Evolutionary conservation across 92 coral and sea anemone genomes (phyloP), one percentile per base, ranked within the genome.

Genomic region (Epizoanthus ramosus): DNA sequence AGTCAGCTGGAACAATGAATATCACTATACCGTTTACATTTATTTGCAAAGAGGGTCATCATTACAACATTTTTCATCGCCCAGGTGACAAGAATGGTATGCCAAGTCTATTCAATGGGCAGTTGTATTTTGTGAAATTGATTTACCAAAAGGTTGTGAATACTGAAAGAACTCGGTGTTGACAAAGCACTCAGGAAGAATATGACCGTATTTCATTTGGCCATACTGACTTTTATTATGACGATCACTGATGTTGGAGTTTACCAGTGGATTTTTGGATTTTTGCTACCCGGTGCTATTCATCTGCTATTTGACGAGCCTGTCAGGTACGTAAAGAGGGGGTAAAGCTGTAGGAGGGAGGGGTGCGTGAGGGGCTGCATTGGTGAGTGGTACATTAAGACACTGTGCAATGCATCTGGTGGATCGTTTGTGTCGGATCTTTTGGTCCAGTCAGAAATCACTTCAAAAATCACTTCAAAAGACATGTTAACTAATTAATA

Each of bases 191-290:
- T 93, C n/a, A n/a, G 66, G 73, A 84, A 7, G 91, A 91, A 35
- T 85, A 92, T 57, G 94, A 93, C 73, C 86, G 71, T 5, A 25
- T 91, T 7, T 85, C 91, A 12, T 91, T 93, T 84, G 92, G 91
- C 0, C 82, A 86, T 43, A 37, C 67, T 4, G 1, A 23, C 25
- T 88, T 57, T 72, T 22, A 15, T 0, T 0, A 0, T 9, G 21
- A 50, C 0, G 88, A 91, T 0, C 59, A n/a, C n/a, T n/a, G n/a
- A 79, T 2, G 12, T 2, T 0, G 19, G 23, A 3, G 83, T 89
- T 47, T 17, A 83, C 18, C 56, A 59, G 0, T 93, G 94, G 94
- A 52, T 93, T 1, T 15, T 1, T 10, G 24, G 24, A 0, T 6
- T 64, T 59, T 14, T 80, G 83, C 5, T 16, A n/a, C n/a, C 80